phyloP scores from a whole-genome alignment of 2,797 vertebrate species.

The Phylloscopus collybita region DNA sequence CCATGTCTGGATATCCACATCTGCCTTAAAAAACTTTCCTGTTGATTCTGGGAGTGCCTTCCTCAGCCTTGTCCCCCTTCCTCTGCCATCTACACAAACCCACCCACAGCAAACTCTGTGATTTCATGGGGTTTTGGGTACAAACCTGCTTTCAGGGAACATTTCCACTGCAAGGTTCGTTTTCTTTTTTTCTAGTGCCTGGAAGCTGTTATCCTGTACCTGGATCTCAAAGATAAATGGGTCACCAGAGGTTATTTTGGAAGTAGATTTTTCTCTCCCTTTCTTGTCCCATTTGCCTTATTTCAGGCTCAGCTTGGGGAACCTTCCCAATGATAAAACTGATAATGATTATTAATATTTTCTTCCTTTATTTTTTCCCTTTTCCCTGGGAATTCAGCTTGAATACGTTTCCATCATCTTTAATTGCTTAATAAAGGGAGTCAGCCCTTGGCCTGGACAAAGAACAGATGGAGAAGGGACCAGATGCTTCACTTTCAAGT shows the following conservation, averaged over 20 bases:
- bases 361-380: neutral
- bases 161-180: neutral
- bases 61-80: neutral
- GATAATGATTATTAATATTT: neutral
- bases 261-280: neutral
- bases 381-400: neutral
- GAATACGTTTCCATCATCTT: neutral
- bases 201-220: neutral
- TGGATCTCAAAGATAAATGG: neutral
- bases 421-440: neutral
- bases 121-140: neutral
- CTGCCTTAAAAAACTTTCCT: neutral
- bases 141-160: neutral
- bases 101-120: neutral
- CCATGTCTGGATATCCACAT: neutral
- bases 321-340: neutral
- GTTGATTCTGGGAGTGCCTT: neutral
- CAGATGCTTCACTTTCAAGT: constrained; percentile 8
- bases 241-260: neutral
- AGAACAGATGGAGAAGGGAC: neutral
- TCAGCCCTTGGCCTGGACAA: neutral
- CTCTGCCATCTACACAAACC: neutral
- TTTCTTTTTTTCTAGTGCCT: neutral
- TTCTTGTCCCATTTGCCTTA: neutral
- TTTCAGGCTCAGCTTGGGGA: neutral